Conservation (phyloP, 1,140 invertebrate species). For the Hypsibius dujardini region DNA sequence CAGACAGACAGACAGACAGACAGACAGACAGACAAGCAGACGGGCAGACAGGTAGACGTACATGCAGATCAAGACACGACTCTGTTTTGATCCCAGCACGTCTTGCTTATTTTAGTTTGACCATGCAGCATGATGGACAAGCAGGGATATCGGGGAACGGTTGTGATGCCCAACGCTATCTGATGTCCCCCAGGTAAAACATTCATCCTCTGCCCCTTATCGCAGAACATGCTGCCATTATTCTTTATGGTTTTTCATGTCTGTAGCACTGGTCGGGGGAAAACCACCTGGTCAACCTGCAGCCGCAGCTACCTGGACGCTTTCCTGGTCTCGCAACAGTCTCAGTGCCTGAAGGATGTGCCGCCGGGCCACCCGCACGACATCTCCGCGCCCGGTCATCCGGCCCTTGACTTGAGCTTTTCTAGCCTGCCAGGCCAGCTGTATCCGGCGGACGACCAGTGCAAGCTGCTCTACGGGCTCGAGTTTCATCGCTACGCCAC, state of each 20-base stretch:
- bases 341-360: constrained; percentile 22
- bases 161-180: not conserved
- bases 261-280: constrained; percentile 46
- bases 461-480: constrained; percentile 16
- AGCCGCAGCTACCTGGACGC: constrained; percentile 42
- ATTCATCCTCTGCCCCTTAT: not conserved
- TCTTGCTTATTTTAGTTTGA: constrained; percentile 37
- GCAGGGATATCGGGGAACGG: constrained; percentile 8
- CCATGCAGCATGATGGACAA: constrained; percentile 46
- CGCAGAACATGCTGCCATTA: not conserved
- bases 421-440: constrained; percentile 25
- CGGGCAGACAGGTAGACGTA: no score
- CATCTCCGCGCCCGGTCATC: no score
- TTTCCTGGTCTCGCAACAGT: constrained; percentile 38
- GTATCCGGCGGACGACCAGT: constrained; percentile 27
- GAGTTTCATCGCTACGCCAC: constrained; percentile 1
- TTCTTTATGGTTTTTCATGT: constrained; percentile 36
- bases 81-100: no score
- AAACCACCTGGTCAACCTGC: constrained; percentile 47
- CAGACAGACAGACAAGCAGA: no score
- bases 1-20: no score
- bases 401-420: constrained; percentile 23
- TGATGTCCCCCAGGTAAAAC: constrained; percentile 1
- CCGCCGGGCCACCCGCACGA: constrained; percentile 23
- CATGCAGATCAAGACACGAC: no score